Percentiles rank a stretch among this genome's conserved stretches.
Conservation (phyloP, 2,888 invertebrate genomes). For the Cosmopolites sordidus region DNA sequence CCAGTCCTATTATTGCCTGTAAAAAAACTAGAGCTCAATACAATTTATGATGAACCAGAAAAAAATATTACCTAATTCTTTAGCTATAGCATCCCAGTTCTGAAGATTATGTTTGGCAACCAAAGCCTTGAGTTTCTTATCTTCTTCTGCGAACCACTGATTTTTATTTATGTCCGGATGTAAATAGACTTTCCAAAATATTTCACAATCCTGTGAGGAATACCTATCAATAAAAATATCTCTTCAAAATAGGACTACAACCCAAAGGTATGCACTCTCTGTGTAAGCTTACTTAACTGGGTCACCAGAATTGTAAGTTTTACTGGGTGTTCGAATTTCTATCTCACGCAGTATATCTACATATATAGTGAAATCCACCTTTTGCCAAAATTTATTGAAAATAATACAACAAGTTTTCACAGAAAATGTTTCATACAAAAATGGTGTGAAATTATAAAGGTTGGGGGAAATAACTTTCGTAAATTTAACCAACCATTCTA, state of each 20-base stretch:
- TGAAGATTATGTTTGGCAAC: conserved; percentile 50
- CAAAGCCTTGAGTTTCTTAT: conserved; percentile 44
- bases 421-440: too few species aligned
- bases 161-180: conserved; percentile 63
- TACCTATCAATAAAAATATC: conserved; percentile 50
- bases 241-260: neutral
- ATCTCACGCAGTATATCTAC: too few species aligned
- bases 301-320: too few species aligned
- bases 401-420: too few species aligned
- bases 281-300: too few species aligned
- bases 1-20: conserved; percentile 52
- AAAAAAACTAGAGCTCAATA: neutral
- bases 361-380: too few species aligned
- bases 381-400: too few species aligned
- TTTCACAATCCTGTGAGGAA: conserved; percentile 59
- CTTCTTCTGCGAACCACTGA: conserved; percentile 54
- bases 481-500: too few species aligned
- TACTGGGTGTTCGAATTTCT: too few species aligned
- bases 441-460: too few species aligned
- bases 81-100: conserved; percentile 66
- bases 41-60: neutral
- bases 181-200: conserved; percentile 68
- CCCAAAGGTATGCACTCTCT: neutral
- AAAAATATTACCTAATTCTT: conserved; percentile 49
- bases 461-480: too few species aligned